Conservation (phyloP, 2,888 invertebrate species). For the Macrosiphum euphorbiae region DNA sequence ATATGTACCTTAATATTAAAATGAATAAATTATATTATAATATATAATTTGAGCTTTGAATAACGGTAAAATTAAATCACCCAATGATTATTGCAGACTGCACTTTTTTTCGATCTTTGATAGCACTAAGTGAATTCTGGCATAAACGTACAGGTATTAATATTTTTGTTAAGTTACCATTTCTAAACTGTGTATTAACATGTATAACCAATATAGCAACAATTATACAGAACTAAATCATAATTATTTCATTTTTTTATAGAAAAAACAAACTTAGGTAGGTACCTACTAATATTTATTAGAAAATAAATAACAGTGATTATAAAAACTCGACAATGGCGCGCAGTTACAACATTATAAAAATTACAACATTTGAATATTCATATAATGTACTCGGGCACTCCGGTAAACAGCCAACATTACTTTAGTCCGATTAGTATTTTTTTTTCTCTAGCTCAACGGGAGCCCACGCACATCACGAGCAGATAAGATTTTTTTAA, state of each 20-base stretch:
- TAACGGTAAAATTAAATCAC: background rate
- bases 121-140: background rate
- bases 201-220: background rate
- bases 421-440: slow-evolving; percentile 13
- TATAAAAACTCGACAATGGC: background rate
- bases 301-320: background rate
- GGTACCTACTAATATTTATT: background rate
- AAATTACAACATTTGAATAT: slow-evolving; percentile 18
- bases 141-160: background rate
- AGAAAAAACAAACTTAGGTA: background rate
- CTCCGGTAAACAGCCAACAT: background rate
- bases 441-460: slow-evolving; percentile 20
- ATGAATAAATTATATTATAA: too few relatives aligned
- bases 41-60: background rate
- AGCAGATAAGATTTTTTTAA: slow-evolving; percentile 35
- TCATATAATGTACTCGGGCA: background rate
- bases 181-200: background rate
- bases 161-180: background rate
- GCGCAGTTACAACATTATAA: background rate
- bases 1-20: background rate
- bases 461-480: slow-evolving; percentile 35
- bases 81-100: background rate
- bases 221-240: background rate
- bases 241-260: background rate
- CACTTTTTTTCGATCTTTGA: background rate